phyloP scores from a whole-genome alignment of 2,888 invertebrate genomes.

The Tromatobia lineatoria region DNA sequence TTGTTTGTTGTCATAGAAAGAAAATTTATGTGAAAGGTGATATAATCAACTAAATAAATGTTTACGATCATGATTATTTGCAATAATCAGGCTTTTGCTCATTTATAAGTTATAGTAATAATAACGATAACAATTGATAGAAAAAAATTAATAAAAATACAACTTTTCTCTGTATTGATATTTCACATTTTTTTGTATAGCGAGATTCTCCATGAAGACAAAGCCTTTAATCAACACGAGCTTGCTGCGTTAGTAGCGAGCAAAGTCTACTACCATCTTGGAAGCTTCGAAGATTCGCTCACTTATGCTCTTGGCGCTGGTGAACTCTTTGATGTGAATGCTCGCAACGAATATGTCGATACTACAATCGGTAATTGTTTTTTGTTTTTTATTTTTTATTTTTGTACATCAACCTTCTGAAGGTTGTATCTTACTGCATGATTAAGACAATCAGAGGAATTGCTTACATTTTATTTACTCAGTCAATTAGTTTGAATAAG shows the following conservation, averaged over 20 bases:
- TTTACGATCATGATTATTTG: no score
- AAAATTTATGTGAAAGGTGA: no score
- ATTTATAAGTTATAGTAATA: no score
- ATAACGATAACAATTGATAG: no score
- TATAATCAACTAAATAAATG: no score
- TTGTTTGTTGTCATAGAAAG: no score
- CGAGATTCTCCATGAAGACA: conserved; percentile 98
- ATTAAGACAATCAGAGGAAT: no score
- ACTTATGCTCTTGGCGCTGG: conserved; percentile 99
- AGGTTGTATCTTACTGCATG: no score
- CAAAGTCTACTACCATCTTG: conserved; percentile 99
- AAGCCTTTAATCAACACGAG: conserved; percentile 94
- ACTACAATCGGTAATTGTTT: conserved; percentile 92
- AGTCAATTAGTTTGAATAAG: no score
- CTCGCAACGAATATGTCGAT: conserved; percentile 97
- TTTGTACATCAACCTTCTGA: no score
- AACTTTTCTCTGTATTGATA: conserved; percentile 1
- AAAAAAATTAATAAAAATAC: conserved; percentile 4
- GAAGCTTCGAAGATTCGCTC: conserved; percentile 98
- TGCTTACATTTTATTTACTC: no score
- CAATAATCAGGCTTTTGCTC: no score
- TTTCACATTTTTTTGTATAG: conserved; percentile 82
- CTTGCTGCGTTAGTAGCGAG: conserved; percentile 98
- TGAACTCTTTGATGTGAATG: conserved; percentile 97
- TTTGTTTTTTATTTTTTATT: not conserved